Evolutionary conservation across 2,888 invertebrate genomes (phyloP).

Genomic region (Cephus sareptanus): DNA sequence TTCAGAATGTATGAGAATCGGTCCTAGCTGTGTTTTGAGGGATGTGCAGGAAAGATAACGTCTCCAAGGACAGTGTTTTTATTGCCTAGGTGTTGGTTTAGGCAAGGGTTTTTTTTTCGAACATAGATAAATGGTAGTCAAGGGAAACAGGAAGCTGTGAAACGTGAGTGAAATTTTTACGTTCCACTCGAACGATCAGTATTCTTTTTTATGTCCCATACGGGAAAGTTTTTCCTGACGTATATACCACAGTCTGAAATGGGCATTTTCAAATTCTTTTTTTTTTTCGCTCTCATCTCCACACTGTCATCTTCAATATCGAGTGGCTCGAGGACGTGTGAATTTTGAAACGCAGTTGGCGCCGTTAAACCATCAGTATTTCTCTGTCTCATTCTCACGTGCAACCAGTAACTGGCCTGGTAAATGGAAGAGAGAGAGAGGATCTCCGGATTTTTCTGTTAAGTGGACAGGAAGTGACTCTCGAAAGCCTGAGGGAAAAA

Average conservation of each 20-base stretch:
- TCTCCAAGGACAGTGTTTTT: conserved; percentile 46
- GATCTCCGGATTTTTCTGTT: conserved; percentile 14
- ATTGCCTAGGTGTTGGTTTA: conserved; percentile 49
- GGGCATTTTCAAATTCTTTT: not conserved
- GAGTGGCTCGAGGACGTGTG: not conserved
- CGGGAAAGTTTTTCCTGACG: conserved; percentile 1
- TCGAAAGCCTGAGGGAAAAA: conserved; percentile 20
- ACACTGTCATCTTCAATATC: not conserved
- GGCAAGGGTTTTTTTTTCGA: conserved; percentile 46
- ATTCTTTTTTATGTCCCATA: conserved; percentile 12
- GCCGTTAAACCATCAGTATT: not conserved
- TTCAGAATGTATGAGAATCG: not conserved
- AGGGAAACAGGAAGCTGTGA: conserved; percentile 52
- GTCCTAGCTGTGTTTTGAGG: conserved; percentile 32
- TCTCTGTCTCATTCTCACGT: not conserved
- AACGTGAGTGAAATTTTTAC: conserved; percentile 49
- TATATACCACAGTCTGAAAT: not conserved
- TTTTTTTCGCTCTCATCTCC: not conserved
- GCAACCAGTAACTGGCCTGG: conserved; percentile 4
- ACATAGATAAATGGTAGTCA: conserved; percentile 54
- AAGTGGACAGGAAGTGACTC: conserved; percentile 28
- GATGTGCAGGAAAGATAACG: conserved; percentile 47
- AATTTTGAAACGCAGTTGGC: not conserved
- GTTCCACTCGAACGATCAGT: conserved; percentile 20
- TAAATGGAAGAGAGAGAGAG: conserved; percentile 13